Base-by-base conservation (phyloP, 2,797 vertebrate genomes). In the Chloroceryle amazona region DNA sequence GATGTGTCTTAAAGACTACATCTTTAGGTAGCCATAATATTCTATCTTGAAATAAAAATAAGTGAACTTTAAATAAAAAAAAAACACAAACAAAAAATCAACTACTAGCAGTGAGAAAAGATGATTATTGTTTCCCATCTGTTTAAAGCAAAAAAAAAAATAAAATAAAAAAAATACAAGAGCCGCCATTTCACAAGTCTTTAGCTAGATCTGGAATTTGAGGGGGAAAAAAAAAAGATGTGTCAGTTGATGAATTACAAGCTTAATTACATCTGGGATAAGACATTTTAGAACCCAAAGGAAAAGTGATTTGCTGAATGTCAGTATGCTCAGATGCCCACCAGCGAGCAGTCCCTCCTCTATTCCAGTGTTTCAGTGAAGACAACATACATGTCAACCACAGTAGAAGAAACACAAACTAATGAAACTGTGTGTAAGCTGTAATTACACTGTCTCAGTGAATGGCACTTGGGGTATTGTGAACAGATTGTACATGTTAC, bases 361-460 rank as follows among this genome's bases (percentile, higher is more conserved):
- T 49, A 9, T 80, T 66, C 20, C 83, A 76, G 37, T 60, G 37
- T 72, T 79, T 91, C 78, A 58, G 26, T 21, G 70, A 87, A 89
- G 90, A 84, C 91, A 91, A 81, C 55, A 95, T 90, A 93, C 74
- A 87, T 83, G 82, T 96, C 94, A 92, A 63, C 86, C 91, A 74
- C 66, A 95, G 87, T 2, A 65, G 65, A 58, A 55, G 93, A 94
- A 96, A 91, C 78, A 65, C 91, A 39, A 57, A 95, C 93, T 98
- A 96, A 97, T 80, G 96, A 97, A 95, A 96, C 89, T 52, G 25
- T 66, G 35, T 62, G 68, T 88, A 96, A 97, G 96, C 96, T 97
- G 96, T 98, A 98, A 98, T 98, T 98, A 98, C 95, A 95, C 72
- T 95, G 83, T 95, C 93, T 93, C 96, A 79, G 60, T 68, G 61